phyloP scores from a whole-genome alignment of 2,888 invertebrate genomes.

The Chironomus riparius region DNA sequence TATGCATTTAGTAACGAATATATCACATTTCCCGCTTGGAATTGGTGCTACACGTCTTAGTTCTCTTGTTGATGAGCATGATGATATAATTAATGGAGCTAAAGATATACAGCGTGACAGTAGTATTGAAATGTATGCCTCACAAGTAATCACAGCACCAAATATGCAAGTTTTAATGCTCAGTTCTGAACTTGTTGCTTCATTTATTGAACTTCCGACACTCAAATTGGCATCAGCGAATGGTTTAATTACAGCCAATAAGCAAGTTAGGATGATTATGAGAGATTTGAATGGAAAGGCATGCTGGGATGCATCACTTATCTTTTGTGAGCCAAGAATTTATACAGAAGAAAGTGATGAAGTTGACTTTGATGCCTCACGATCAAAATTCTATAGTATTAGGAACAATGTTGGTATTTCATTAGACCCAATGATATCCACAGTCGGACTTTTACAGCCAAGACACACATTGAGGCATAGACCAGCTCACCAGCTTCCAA shows the following conservation, averaged over 20 bases:
- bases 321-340: conserved; percentile 65
- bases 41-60: conserved; percentile 80
- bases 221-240: conserved; percentile 67
- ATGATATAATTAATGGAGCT: conserved; percentile 57
- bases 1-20: conserved; percentile 80
- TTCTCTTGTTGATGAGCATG: conserved; percentile 84
- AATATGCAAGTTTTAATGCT: conserved; percentile 80
- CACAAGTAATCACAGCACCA: conserved; percentile 73
- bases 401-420: conserved; percentile 28
- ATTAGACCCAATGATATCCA: conserved; percentile 40
- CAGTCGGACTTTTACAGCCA: conserved; percentile 47
- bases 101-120: conserved; percentile 31
- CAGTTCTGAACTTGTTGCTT: conserved; percentile 72
- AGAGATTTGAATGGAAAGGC: conserved; percentile 90
- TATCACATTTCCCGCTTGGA: conserved; percentile 92
- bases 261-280: conserved; percentile 76
- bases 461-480: conserved; percentile 61
- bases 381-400: conserved; percentile 14
- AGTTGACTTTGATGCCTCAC: conserved; percentile 15
- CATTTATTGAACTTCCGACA: conserved; percentile 81
- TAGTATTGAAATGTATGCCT: conserved; percentile 61
- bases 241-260: conserved; percentile 69
- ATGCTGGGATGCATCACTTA: conserved; percentile 90
- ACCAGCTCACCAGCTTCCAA: conserved; percentile 67
- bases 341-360: conserved; percentile 18